Percentiles rank a stretch among this genome's conserved stretches.
phyloP scores from a whole-genome alignment of 23 tunicate genomes.

The Styela clava region DNA sequence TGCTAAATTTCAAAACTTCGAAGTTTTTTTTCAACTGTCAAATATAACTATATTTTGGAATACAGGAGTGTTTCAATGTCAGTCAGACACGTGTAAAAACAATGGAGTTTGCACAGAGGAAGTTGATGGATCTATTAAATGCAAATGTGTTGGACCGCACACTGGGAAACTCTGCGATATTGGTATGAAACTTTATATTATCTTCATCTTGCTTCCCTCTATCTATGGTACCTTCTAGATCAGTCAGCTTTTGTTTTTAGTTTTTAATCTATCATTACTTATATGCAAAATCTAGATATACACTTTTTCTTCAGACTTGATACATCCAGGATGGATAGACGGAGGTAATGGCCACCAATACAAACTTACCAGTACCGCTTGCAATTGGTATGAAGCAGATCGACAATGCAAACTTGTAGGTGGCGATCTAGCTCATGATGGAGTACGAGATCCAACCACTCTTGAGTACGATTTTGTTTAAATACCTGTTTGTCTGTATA shows the following conservation, averaged over 20 bases:
- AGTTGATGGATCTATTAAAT: background rate
- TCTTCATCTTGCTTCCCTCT: too few species aligned
- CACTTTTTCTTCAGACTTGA: background rate
- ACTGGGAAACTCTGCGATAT: background rate
- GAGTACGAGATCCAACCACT: background rate
- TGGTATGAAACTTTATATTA: background rate
- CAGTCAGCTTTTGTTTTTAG: too few species aligned
- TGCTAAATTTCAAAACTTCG: too few species aligned
- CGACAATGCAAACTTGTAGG: background rate
- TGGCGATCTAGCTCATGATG: background rate
- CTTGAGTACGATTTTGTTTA: background rate
- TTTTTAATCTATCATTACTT: too few species aligned
- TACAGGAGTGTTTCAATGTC: background rate
- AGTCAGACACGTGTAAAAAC: background rate
- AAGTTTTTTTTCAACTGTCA: too few species aligned
- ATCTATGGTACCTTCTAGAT: too few species aligned
- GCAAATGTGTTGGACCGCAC: background rate
- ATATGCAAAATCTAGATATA: too few species aligned
- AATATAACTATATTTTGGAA: too few species aligned
- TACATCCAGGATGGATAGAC: background rate
- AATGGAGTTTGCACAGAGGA: background rate
- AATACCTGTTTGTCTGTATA: too few species aligned
- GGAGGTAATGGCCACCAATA: background rate
- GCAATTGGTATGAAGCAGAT: background rate
- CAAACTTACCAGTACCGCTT: background rate